Conservation (phyloP, 2,888 invertebrate species). For the Melieria omissa region DNA sequence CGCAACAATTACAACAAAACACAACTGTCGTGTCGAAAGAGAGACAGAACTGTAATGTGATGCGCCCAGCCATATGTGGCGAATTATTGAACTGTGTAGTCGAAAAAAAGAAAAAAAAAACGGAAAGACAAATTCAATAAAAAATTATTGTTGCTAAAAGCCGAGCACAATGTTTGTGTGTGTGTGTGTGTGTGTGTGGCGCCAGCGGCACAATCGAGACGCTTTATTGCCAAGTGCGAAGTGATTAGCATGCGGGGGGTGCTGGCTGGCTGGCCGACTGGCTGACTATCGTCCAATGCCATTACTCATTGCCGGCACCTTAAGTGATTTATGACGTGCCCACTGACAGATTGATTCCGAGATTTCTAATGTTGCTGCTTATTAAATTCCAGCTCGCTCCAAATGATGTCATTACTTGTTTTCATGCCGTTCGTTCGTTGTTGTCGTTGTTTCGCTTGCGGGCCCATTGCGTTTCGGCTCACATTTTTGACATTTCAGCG, state of each 20-base stretch:
- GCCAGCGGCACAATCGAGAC: too few species aligned
- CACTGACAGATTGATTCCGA: conserved; percentile 45
- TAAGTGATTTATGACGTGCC: conserved; percentile 44
- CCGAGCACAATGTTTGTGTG: too few species aligned
- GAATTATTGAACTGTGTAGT: too few species aligned
- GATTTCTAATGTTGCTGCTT: conserved; percentile 9
- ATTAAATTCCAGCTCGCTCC: not conserved
- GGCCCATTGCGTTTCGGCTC: not conserved
- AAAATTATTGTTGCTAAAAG: too few species aligned
- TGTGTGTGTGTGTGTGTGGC: too few species aligned
- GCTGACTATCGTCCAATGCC: not conserved
- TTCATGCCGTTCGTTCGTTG: not conserved
- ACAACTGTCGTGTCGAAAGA: too few species aligned
- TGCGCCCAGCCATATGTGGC: too few species aligned
- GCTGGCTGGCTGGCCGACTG: too few species aligned
- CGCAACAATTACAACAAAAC: too few species aligned
- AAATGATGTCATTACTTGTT: not conserved
- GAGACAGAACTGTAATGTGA: too few species aligned
- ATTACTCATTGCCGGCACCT: conserved; percentile 13
- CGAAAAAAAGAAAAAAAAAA: too few species aligned
- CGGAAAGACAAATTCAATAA: too few species aligned
- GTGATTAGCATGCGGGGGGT: conserved; percentile 6
- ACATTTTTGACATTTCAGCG: conserved; percentile 24
- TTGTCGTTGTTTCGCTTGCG: not conserved
- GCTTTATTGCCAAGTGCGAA: conserved; percentile 3